These are phyloP conservation scores for Hirudo medicinalis DNA, from an alignment of 1,140 invertebrate genomes.

Conservation along the genomic window DNA sequence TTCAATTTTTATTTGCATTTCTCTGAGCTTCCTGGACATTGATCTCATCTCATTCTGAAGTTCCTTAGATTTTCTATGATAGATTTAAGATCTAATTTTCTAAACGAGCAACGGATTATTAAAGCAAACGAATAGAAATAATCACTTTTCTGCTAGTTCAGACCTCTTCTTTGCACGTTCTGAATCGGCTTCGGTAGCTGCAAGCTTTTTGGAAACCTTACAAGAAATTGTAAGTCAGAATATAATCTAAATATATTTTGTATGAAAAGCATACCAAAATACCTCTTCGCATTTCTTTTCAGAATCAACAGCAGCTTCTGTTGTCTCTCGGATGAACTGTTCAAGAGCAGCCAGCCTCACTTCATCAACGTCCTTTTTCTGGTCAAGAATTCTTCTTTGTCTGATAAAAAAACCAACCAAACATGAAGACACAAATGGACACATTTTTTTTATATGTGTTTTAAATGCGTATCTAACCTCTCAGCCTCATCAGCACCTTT, in stretches of 20 bases:
- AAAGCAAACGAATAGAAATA: neutral
- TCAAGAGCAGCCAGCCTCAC: slow-evolving; percentile 11
- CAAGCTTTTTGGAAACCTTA: slow-evolving; percentile 1
- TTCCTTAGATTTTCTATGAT: slow-evolving; percentile 12
- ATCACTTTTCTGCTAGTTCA: slow-evolving; percentile 8
- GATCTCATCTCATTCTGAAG: slow-evolving; percentile 15
- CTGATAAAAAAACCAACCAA: neutral
- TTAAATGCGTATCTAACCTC: neutral
- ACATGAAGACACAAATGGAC: neutral
- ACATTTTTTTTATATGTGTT: neutral
- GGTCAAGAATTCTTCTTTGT: slow-evolving; percentile 16
- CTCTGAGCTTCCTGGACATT: slow-evolving; percentile 12
- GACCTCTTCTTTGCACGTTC: neutral
- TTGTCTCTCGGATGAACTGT: slow-evolving; percentile 13
- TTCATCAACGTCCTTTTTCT: slow-evolving; percentile 14
- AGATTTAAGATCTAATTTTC: neutral
- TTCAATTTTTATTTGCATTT: slow-evolving; percentile 14
- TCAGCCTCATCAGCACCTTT: slow-evolving; percentile 17
- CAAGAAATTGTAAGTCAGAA: neutral
- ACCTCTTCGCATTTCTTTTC: slow-evolving; percentile 19
- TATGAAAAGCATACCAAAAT: neutral
- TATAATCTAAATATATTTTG: neutral
- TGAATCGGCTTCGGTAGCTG: neutral
- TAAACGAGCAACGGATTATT: neutral
- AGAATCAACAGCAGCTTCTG: slow-evolving; percentile 13